Evolutionary conservation across 2,797 vertebrate genomes (phyloP), one percentile per base, ranked within the genome.

Genomic region (Chelon auratus): DNA sequence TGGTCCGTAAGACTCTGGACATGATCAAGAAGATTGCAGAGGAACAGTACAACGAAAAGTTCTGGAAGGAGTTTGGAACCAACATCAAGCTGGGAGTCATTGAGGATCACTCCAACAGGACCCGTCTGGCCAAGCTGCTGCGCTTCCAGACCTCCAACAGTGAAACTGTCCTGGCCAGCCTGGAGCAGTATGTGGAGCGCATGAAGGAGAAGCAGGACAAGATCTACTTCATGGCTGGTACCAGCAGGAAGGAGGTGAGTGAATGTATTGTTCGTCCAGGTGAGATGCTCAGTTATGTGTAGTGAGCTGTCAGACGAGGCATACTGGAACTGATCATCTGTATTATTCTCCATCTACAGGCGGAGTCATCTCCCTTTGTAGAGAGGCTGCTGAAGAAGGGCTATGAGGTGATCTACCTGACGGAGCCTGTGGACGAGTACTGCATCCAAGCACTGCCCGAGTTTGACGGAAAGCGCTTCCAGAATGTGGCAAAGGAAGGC

Each of bases 121-220:
- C 98, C 6, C 95, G 98, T 12, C 93, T 99, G 50, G 97, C 98
- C 78, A 99, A 99, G 82, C 96, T 99, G 77, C 96, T 99, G 68
- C 94, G 97, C 45, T 99, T 99, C 93, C 96, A 97, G 86, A 97
- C 97, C 40, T 99, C 98, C 65, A 93, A 98, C 88, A 96, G 97
- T 33, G 93, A 97, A 2, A 94, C 93, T 0, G 89, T 53, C 2
- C 70, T 95, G 55, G 88, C 97, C 26, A 98, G 98, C 80, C 93
- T 99, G 71, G 97, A 99, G 86, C 95, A 98, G 45, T 99, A 99
- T 52, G 96, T 99, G 83, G 98, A 98, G 93, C 96, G 98, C 89
- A 99, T 99, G 98, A 99, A 99, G 84, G 98, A 99, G 71, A 99
- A 99, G 86, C 98, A 99, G 84, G 98, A 99, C 78, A 99, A 99